Percentiles rank a stretch among this genome's conserved stretches.
phyloP scores from a whole-genome alignment of 2,797 vertebrate genomes.

The Pangasius larnaudii region DNA sequence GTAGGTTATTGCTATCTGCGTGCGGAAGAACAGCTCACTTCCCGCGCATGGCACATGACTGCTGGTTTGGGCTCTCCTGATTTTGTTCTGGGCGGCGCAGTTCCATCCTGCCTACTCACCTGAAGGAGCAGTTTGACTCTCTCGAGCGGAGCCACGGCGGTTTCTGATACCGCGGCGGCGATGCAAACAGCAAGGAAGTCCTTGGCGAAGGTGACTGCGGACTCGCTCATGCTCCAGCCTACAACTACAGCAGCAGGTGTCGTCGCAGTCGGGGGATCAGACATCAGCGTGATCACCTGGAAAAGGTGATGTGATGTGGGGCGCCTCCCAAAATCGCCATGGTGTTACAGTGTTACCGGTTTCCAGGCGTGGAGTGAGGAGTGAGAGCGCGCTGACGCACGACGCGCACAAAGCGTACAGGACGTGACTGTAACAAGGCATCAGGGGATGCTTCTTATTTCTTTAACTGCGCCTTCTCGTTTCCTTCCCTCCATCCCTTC shows the following conservation, averaged over 20 bases:
- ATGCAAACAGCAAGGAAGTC: conserved; percentile 31
- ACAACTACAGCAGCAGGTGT: neutral
- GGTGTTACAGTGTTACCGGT: neutral
- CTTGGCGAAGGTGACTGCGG: neutral
- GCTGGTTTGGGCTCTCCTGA: neutral
- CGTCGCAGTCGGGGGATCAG: neutral
- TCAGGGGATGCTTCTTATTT: neutral
- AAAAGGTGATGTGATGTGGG: neutral
- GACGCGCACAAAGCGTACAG: neutral
- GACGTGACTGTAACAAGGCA: neutral
- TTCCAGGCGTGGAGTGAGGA: neutral
- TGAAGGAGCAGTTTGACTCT: conserved; percentile 62
- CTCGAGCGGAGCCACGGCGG: conserved; percentile 61
- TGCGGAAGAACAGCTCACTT: neutral
- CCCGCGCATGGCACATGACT: neutral
- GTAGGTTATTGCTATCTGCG: too few relatives aligned
- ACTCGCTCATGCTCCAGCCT: conserved; percentile 10
- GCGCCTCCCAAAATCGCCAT: neutral
- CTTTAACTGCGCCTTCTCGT: neutral
- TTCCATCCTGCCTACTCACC: neutral
- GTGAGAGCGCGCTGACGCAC: neutral
- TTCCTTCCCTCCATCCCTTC: neutral
- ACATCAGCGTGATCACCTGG: conserved; percentile 8
- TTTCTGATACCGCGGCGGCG: conserved; percentile 54
- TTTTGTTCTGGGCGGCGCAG: neutral